These are phyloP conservation scores for Eilema caniola DNA, from an alignment of 2,888 invertebrate genomes.

Conservation along the genomic window DNA sequence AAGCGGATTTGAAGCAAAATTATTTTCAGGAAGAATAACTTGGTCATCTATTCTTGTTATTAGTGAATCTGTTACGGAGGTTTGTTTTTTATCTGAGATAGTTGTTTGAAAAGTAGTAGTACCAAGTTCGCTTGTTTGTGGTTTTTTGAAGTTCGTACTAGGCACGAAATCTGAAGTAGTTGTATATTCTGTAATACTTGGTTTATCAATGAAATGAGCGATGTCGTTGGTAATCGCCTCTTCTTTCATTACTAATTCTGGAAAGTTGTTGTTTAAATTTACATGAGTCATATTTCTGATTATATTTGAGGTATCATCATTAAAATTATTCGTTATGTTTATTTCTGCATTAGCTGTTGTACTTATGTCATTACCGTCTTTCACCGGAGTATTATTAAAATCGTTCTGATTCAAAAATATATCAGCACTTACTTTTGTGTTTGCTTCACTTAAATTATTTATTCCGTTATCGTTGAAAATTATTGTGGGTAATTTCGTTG, in stretches of 20 bases:
- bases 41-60: not conserved
- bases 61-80: conserved; percentile 3
- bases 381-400: not conserved
- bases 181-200: not conserved
- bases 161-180: not conserved
- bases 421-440: no score
- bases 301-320: not conserved
- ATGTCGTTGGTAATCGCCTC: not conserved
- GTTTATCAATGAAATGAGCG: not conserved
- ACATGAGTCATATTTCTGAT: not conserved
- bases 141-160: not conserved
- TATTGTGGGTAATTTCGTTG: not conserved
- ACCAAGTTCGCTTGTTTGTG: not conserved
- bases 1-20: not conserved
- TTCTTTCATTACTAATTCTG: not conserved
- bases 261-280: not conserved
- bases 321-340: not conserved
- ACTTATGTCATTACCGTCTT: not conserved
- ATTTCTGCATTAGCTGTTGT: not conserved
- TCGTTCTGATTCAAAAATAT: not conserved
- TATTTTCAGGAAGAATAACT: not conserved
- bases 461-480: not conserved
- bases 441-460: not conserved
- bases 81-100: not conserved
- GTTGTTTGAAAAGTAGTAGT: not conserved